Evolutionary conservation across 2,888 invertebrate genomes (phyloP).

Genomic region (Chymomyza fuscimana): DNA sequence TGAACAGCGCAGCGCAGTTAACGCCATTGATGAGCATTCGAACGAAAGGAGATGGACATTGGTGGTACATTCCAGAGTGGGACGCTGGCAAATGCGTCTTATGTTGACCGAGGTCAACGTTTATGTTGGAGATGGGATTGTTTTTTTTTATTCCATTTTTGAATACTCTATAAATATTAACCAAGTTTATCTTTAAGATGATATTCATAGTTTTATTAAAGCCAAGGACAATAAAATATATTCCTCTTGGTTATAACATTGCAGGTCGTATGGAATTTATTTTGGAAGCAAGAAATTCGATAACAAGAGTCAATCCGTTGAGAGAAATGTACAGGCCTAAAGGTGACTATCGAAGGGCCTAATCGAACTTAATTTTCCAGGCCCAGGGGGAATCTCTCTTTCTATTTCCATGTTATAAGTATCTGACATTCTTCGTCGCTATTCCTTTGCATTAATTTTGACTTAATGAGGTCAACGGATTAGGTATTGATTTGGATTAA

Average conservation of each 20-base stretch:
- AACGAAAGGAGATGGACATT: conserved; percentile 19
- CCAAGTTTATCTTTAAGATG: background rate
- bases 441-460: conserved; percentile 39
- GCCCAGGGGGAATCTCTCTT: no score
- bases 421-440: no score
- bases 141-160: background rate
- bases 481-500: conserved; percentile 40
- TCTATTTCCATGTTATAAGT: no score
- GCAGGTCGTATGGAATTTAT: no score
- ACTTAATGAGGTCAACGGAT: conserved; percentile 71
- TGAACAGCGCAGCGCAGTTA: conserved; percentile 13
- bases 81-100: background rate
- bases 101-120: conserved; percentile 41
- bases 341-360: no score
- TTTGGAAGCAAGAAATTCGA: no score
- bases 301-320: no score
- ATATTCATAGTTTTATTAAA: no score
- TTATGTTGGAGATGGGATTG: conserved; percentile 35
- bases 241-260: no score
- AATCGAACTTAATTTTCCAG: no score
- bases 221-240: no score
- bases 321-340: no score
- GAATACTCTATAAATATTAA: conserved; percentile 1
- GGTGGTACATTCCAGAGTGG: background rate
- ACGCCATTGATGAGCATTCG: conserved; percentile 49